Conservation (phyloP, 2,113 vertebrate genomes). For the Mesocricetus auratus region DNA sequence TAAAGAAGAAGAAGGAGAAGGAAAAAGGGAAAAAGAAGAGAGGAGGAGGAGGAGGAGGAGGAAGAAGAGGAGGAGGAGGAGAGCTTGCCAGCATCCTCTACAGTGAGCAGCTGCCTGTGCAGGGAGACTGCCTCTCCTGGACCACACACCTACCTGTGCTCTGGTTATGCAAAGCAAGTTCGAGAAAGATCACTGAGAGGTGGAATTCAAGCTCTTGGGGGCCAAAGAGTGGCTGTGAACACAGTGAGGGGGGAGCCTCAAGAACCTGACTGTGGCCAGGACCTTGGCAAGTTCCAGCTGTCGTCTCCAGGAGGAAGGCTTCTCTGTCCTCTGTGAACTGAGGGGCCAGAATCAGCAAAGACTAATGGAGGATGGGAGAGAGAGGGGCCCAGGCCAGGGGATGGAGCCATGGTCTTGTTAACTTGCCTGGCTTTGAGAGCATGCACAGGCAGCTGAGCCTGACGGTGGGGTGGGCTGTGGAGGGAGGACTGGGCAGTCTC, state of each 20-base stretch:
- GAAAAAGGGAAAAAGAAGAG: too few relatives aligned
- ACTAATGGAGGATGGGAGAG: neutral
- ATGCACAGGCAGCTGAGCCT: neutral
- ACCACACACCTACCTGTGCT: neutral
- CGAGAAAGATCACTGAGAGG: neutral
- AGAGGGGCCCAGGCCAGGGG: neutral
- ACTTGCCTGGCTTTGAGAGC: neutral
- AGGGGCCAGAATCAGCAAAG: neutral
- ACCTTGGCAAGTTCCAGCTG: rapidly evolving
- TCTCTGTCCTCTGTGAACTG: neutral
- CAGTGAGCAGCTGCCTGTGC: neutral
- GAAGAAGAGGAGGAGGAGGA: neutral
- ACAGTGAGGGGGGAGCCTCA: neutral
- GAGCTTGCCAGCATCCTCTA: neutral
- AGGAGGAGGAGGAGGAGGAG: neutral
- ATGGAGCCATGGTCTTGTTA: neutral
- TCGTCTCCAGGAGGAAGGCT: neutral
- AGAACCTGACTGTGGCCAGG: too few relatives aligned
- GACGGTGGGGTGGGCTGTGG: neutral
- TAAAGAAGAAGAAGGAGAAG: too few relatives aligned
- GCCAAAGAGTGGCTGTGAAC: neutral
- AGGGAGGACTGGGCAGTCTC: neutral
- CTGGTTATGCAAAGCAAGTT: neutral
- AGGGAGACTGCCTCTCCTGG: neutral
- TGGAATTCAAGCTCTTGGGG: neutral